phyloP scores from a whole-genome alignment of 2,888 invertebrate species.

The Nemotelus pantherinus region DNA sequence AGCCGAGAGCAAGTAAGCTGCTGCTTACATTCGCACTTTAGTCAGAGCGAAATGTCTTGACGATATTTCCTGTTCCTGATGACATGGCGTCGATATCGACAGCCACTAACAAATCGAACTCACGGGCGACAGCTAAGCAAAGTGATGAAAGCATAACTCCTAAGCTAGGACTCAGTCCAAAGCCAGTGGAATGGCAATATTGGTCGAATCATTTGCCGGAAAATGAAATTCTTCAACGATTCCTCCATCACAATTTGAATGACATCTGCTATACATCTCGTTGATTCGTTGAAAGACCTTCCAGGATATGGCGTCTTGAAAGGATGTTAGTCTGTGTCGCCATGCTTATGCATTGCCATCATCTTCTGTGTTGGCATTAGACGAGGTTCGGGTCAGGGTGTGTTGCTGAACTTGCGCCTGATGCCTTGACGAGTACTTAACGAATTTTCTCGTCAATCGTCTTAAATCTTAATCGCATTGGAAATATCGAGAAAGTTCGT shows the following conservation, averaged over 20 bases:
- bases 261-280: constrained; percentile 29
- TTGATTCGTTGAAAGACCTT: constrained; percentile 13
- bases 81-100: background rate
- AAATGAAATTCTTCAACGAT: constrained; percentile 38
- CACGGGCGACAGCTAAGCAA: background rate
- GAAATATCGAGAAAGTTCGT: constrained; percentile 12
- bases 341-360: background rate
- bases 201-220: constrained; percentile 23
- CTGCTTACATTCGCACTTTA: no score
- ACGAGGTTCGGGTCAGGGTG: no score
- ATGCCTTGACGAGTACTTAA: constrained; percentile 33
- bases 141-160: background rate
- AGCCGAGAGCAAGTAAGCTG: no score
- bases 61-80: background rate
- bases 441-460: constrained; percentile 34
- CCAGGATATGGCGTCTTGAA: no score
- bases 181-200: constrained; percentile 4
- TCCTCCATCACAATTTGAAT: constrained; percentile 41
- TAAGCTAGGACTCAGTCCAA: no score
- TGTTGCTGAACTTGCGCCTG: background rate
- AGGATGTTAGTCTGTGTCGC: background rate
- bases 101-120: background rate
- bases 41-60: background rate
- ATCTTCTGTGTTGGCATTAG: no score
- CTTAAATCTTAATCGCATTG: constrained; percentile 20